phyloP scores from a whole-genome alignment of 2,888 invertebrate species.

The Melanostoma scalare region DNA sequence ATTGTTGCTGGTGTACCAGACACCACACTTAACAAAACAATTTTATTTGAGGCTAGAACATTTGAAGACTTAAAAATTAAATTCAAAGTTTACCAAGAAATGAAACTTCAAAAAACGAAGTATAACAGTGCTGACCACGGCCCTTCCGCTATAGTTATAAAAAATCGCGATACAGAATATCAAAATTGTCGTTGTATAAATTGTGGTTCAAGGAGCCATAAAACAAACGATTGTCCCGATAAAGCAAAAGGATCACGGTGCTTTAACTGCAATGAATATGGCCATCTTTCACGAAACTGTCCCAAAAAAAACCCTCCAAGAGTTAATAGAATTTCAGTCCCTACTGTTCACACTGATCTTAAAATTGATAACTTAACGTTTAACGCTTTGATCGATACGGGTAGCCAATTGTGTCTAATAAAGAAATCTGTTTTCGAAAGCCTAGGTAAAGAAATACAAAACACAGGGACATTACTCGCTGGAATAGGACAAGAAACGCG shows the following conservation, averaged over 20 bases:
- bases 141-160: too few species aligned
- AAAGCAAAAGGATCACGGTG: constrained; percentile 6
- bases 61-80: constrained; percentile 1
- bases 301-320: neutral
- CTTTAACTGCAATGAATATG: constrained; percentile 21
- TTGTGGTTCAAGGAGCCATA: constrained; percentile 3
- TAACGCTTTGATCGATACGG: neutral
- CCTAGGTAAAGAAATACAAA: too few species aligned
- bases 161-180: too few species aligned
- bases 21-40: neutral
- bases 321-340: too few species aligned
- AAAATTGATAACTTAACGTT: too few species aligned
- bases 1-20: constrained; percentile 4
- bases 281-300: constrained; percentile 15
- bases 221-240: constrained; percentile 1
- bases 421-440: neutral
- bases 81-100: constrained; percentile 6
- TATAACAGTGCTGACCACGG: too few species aligned
- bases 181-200: neutral
- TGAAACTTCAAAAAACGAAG: neutral
- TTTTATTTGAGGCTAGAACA: constrained; percentile 4
- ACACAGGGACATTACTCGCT: too few species aligned
- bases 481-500: constrained; percentile 23
- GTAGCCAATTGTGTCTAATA: neutral
- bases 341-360: too few species aligned